Conservation (phyloP, 1,140 invertebrate species). For the Spodoptera frugiperda region DNA sequence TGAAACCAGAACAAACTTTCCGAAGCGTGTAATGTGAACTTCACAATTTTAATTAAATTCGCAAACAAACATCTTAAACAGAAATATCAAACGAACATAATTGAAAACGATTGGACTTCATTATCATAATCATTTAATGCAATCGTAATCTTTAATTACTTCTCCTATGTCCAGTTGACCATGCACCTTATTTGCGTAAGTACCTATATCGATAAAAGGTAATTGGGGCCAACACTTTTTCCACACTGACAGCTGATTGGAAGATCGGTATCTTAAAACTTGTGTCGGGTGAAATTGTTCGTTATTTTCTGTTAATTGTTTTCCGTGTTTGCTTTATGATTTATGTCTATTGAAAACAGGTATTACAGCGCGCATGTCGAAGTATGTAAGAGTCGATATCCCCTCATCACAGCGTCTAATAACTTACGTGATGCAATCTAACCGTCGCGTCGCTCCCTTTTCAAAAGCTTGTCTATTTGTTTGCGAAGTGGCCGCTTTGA, state of each 20-base stretch:
- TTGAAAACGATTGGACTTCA: conserved; percentile 15
- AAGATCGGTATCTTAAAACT: conserved; percentile 57
- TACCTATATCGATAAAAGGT: conserved; percentile 37
- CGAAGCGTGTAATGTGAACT: conserved; percentile 24
- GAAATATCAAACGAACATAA: conserved; percentile 21
- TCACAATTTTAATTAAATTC: conserved; percentile 27
- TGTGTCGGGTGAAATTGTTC: conserved; percentile 55
- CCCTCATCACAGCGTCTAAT: conserved; percentile 35
- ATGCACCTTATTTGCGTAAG: conserved; percentile 48
- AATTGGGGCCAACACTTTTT: conserved; percentile 40
- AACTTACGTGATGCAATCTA: conserved; percentile 51
- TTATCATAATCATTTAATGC: conserved; percentile 37
- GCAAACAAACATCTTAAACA: background rate
- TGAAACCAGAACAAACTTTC: conserved; percentile 14
- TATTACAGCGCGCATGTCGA: conserved; percentile 32
- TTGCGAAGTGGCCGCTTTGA: conserved; percentile 28
- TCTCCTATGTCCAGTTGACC: conserved; percentile 9
- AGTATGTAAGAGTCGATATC: conserved; percentile 30
- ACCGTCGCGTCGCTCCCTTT: conserved; percentile 32
- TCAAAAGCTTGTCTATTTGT: conserved; percentile 22
- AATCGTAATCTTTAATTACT: conserved; percentile 36
- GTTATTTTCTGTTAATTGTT: conserved; percentile 60
- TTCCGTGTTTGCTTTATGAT: conserved; percentile 53
- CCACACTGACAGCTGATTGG: conserved; percentile 60
- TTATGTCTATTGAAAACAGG: conserved; percentile 27